Evolutionary conservation across 2,888 invertebrate species (phyloP).

Genomic region (Caenorhabditis japonica): DNA sequence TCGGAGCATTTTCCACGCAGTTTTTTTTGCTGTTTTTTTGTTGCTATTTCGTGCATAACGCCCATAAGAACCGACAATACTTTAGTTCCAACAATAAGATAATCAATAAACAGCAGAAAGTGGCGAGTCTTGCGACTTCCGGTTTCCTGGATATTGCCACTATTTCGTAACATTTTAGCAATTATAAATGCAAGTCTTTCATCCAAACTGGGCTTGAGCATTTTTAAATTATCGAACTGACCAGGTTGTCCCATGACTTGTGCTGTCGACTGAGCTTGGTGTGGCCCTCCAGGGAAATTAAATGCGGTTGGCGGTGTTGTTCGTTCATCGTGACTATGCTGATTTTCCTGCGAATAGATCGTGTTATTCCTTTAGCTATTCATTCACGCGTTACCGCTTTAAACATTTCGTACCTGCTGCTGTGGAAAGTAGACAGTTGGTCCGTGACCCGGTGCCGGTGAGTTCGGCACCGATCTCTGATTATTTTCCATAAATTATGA

Average conservation of each 20-base stretch:
- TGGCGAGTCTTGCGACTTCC: too few species aligned
- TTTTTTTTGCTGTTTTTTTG: too few species aligned
- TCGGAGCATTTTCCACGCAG: too few species aligned
- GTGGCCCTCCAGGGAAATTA: conserved; percentile 24
- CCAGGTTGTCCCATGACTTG: conserved; percentile 45
- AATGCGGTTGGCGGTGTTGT: conserved; percentile 48
- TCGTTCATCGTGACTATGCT: conserved; percentile 34
- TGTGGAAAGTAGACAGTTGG: conserved; percentile 24
- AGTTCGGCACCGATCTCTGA: conserved; percentile 43
- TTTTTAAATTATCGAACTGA: conserved; percentile 9
- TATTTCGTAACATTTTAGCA: too few species aligned
- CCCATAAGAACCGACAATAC: too few species aligned
- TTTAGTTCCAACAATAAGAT: too few species aligned
- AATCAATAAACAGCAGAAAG: too few species aligned
- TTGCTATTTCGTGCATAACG: too few species aligned
- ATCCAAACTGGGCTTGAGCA: too few species aligned
- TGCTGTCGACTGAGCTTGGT: conserved; percentile 13
- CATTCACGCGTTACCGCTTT: background rate
- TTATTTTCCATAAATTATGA: conserved; percentile 45
- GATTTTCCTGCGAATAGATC: background rate
- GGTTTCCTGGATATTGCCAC: too few species aligned
- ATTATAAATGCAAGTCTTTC: too few species aligned
- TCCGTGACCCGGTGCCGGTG: conserved; percentile 42
- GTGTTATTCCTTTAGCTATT: too few species aligned
- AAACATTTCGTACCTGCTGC: conserved; percentile 20